Conservation (phyloP, 2,797 vertebrate genomes). For the Oreortyx pictus region DNA sequence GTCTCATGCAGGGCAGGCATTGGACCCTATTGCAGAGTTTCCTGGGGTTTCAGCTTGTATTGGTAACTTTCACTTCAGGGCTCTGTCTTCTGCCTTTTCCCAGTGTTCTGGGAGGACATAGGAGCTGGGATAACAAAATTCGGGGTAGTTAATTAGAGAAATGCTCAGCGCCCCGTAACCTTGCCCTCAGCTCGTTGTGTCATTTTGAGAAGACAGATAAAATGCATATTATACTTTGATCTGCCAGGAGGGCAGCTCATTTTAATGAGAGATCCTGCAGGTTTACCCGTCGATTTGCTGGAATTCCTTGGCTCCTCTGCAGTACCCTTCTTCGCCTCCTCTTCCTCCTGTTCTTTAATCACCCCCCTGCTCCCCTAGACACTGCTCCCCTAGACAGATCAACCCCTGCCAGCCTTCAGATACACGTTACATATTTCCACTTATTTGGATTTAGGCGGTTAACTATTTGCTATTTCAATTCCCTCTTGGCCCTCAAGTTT, state of each 20-base stretch:
- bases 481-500: constrained; percentile 65
- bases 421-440: constrained; percentile 46
- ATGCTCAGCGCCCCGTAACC: neutral
- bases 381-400: constrained; percentile 15
- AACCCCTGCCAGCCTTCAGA: constrained; percentile 46
- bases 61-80: neutral
- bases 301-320: neutral
- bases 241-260: neutral
- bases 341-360: constrained; percentile 45
- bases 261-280: constrained; percentile 20
- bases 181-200: neutral
- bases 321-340: neutral
- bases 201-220: neutral
- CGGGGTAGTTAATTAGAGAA: neutral
- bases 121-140: neutral
- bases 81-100: neutral
- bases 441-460: constrained; percentile 61
- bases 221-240: rapidly evolving
- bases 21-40: rapidly evolving
- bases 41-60: neutral
- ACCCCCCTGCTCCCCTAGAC: neutral
- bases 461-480: constrained; percentile 68
- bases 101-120: neutral
- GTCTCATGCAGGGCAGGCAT: rapidly evolving
- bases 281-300: neutral